Evolutionary conservation across 1,140 invertebrate genomes (phyloP).

Genomic region (Coenobita brevimanus): DNA sequence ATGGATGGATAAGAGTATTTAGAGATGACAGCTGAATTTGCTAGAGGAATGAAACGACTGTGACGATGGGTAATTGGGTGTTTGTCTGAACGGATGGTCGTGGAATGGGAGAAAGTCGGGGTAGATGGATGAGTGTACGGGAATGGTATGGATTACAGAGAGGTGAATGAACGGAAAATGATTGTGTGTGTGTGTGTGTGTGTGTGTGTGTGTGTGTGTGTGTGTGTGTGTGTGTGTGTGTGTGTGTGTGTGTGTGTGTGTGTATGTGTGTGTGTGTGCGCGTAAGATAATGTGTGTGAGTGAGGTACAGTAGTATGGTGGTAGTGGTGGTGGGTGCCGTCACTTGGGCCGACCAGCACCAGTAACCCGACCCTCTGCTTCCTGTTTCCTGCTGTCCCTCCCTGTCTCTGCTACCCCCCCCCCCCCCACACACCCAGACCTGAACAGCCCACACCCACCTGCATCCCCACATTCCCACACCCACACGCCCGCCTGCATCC

Average conservation of each 20-base stretch:
- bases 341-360: background rate
- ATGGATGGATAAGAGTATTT: no score
- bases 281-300: background rate
- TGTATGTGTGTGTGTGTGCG: background rate
- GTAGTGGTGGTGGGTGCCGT: conserved; percentile 9
- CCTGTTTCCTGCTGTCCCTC: conserved; percentile 39
- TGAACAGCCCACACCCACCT: background rate
- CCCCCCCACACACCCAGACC: background rate
- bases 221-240: no score
- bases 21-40: no score
- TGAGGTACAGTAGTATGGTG: background rate
- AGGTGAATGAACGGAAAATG: no score
- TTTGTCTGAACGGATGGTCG: no score
- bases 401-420: background rate
- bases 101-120: no score
- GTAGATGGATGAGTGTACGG: no score
- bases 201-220: background rate
- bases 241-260: no score
- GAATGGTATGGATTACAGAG: no score
- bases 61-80: no score
- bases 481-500: background rate
- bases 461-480: background rate
- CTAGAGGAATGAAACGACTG: no score
- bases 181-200: background rate
- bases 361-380: conserved; percentile 31